Evolutionary conservation across 2,113 vertebrate genomes (phyloP).

Genomic region (Anthoscopus minutus): DNA sequence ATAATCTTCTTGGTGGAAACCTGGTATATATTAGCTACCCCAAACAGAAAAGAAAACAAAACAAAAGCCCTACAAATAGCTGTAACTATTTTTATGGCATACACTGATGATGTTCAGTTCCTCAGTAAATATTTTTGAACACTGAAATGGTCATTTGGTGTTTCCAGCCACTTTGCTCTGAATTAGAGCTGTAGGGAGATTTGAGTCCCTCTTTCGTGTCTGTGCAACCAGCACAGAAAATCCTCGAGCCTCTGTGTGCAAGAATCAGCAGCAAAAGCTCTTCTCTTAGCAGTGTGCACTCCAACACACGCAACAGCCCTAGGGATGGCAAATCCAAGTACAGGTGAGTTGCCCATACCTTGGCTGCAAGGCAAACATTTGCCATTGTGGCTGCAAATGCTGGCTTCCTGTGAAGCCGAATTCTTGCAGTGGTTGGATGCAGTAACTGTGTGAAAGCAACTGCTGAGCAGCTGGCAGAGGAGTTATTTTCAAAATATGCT

Average conservation of each 20-base stretch:
- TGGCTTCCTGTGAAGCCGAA: neutral
- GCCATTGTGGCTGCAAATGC: neutral
- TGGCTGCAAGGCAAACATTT: neutral
- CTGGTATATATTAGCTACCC: neutral
- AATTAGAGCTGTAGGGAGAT: neutral
- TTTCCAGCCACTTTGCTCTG: neutral
- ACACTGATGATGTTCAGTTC: neutral
- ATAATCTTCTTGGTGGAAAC: neutral
- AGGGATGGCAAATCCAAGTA: neutral
- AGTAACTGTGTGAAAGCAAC: neutral
- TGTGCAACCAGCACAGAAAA: neutral
- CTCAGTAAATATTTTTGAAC: neutral
- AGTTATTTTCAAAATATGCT: neutral
- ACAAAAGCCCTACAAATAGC: neutral
- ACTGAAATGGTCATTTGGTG: neutral
- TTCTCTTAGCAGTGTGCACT: neutral
- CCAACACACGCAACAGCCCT: neutral
- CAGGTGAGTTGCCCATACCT: neutral
- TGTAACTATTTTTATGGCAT: neutral
- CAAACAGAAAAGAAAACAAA: neutral
- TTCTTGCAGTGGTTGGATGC: neutral
- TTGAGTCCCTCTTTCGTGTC: neutral
- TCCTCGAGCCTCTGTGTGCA: neutral
- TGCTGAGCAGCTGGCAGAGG: neutral
- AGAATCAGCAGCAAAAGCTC: neutral